A percentile compares a stretch with the other conserved stretches of the same genome.
Evolutionary conservation across 1,140 invertebrate species (phyloP).

Genomic region (Araneus ventricosus): DNA sequence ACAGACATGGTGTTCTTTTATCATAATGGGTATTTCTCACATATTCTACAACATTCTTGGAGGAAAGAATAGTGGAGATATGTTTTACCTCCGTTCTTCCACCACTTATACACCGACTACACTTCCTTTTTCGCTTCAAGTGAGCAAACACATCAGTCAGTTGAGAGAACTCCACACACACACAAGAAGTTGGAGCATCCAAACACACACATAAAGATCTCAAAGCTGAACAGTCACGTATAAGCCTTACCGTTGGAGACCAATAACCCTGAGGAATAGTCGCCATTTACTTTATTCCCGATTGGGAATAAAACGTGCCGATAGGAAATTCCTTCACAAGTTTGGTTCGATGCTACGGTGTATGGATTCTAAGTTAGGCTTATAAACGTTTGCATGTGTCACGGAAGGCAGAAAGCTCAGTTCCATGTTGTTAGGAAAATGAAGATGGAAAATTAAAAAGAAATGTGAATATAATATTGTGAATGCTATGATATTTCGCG

Average conservation of each 20-base stretch:
- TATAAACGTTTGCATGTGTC: too few relatives aligned
- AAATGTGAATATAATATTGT: too few relatives aligned
- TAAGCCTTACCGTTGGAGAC: background rate
- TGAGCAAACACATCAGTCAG: background rate
- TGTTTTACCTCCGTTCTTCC: too few relatives aligned
- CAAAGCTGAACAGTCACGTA: background rate
- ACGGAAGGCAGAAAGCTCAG: too few relatives aligned
- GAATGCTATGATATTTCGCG: too few relatives aligned
- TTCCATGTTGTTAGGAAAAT: too few relatives aligned
- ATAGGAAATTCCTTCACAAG: background rate
- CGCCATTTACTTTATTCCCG: constrained; percentile 10
- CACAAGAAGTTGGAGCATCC: background rate
- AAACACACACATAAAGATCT: background rate
- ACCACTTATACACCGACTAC: too few relatives aligned
- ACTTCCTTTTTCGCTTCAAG: background rate
- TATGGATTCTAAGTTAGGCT: background rate
- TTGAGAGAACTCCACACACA: background rate
- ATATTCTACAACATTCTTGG: too few relatives aligned
- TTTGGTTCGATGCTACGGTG: background rate
- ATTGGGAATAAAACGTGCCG: constrained; percentile 10
- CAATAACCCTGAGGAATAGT: constrained; percentile 4
- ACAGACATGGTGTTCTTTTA: too few relatives aligned
- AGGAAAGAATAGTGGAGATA: too few relatives aligned
- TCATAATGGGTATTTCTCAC: too few relatives aligned
- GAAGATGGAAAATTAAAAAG: too few relatives aligned